Evolutionary conservation across 2,113 vertebrate species (phyloP), one percentile per base, ranked within the genome.

Genomic region (Ictalurus punctatus): DNA sequence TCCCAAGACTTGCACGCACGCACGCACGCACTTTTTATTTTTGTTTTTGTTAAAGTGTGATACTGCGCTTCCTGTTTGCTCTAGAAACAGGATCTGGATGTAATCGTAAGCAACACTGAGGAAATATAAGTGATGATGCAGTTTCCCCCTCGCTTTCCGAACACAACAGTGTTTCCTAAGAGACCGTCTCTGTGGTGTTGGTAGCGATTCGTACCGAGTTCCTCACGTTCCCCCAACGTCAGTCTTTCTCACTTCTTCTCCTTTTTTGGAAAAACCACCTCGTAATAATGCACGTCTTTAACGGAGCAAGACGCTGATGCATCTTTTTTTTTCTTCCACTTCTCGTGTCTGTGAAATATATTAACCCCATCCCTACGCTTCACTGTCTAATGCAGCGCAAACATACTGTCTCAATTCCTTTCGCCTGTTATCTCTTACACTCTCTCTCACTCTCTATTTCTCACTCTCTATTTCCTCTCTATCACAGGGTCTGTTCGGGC

Each of bases 21-120:
- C 27, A 81, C 73, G 16, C 44, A n/a, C 44, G 2, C 14, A n/a
- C 3, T 17, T 63, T 27, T 52, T 52, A 52, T 52, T 52, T 52
- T 44, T 44, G 2, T 44, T 40, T 12, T 34, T 34, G 34, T 34
- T 34, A 34, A 34, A 61, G 34, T 37, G 58, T 37, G 21, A 44
- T 6, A 7, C 81, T 27, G 81, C 63, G 12, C 34, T 83, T 83
- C 81, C 81, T 83, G 81, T 83, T 83, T 83, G 21, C 6, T 44
- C 12, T 13, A 40, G 58, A 83, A 83, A 83, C 81, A 40, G 81
- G 81, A 83, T 63, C 34, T 44, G 59, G 58, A 37, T 83, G 81
- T 83, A 63, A 40, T 63, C 21, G 37, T 27, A 63, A 44, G 16
- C 58, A 34, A 37, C 9, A 0, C 81, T 83, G 59, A 83, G 81